Percentiles rank a stretch among this genome's conserved stretches.
Evolutionary conservation across 2,888 invertebrate genomes (phyloP).

Genomic region (Cartodere bifasciata): DNA sequence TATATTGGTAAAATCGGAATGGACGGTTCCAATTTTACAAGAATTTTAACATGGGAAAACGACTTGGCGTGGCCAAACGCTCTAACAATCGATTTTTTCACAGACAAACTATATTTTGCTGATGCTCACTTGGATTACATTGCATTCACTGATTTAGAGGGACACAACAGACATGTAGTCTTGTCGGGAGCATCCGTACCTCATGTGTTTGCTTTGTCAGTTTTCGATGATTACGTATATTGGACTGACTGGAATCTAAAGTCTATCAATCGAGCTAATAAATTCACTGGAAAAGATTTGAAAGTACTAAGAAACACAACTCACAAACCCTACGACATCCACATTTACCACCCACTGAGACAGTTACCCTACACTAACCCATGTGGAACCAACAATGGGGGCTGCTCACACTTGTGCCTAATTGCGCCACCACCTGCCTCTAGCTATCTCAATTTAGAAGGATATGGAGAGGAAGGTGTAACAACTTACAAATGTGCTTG

Average conservation of each 20-base stretch:
- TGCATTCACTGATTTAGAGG: slow-evolving; percentile 87
- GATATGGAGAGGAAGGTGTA: slow-evolving; percentile 68
- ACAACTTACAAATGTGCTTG: slow-evolving; percentile 73
- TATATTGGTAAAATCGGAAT: slow-evolving; percentile 95
- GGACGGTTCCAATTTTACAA: slow-evolving; percentile 86
- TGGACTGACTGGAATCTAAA: slow-evolving; percentile 99
- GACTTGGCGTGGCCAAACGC: slow-evolving; percentile 99
- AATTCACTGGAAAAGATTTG: slow-evolving; percentile 71
- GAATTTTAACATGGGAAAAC: slow-evolving; percentile 82
- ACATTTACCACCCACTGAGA: slow-evolving; percentile 78
- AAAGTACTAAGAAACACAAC: slow-evolving; percentile 76
- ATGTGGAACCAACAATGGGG: slow-evolving; percentile 84
- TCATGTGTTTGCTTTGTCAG: slow-evolving; percentile 87
- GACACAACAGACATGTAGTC: slow-evolving; percentile 71
- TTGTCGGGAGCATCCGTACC: slow-evolving; percentile 73
- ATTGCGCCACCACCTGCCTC: slow-evolving; percentile 72
- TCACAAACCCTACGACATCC: slow-evolving; percentile 89
- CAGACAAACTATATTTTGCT: slow-evolving; percentile 92
- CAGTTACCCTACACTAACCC: slow-evolving; percentile 82
- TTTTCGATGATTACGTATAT: slow-evolving; percentile 87
- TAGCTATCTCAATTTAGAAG: slow-evolving; percentile 63
- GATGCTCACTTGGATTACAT: slow-evolving; percentile 98
- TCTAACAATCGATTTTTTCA: slow-evolving; percentile 89
- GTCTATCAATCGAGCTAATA: slow-evolving; percentile 81
- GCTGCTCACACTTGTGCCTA: slow-evolving; percentile 90